A percentile compares a stretch with the other conserved stretches of the same genome.
These are phyloP conservation scores for Ciconia boyciana DNA, from an alignment of 2,113 vertebrate genomes.

Conservation along the genomic window DNA sequence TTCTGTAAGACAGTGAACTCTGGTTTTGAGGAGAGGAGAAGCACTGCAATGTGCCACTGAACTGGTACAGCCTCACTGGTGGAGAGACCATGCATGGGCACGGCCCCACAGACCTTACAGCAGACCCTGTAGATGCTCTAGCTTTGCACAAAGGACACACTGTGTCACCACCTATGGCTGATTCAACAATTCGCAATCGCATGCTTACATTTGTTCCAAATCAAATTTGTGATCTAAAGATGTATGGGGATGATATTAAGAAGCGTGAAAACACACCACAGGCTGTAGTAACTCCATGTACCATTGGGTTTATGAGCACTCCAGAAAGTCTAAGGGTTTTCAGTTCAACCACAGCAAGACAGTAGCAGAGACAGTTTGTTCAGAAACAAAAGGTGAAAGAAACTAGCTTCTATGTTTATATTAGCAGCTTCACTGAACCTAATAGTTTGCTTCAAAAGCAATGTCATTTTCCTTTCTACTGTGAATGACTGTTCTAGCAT, in stretches of 20 bases:
- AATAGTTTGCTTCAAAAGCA: background rate
- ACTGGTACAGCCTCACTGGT: background rate
- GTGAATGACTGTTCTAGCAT: background rate
- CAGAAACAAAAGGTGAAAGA: background rate
- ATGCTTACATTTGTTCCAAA: background rate
- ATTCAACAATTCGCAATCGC: background rate
- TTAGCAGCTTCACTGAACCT: background rate
- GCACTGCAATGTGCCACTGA: background rate
- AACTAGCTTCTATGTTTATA: background rate
- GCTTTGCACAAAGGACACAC: accelerated
- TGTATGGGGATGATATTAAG: accelerated
- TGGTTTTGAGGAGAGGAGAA: background rate
- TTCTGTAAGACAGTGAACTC: accelerated
- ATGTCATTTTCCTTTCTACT: background rate
- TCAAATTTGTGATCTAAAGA: background rate
- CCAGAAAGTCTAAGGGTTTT: background rate
- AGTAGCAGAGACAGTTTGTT: background rate
- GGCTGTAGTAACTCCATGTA: background rate
- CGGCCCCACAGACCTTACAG: accelerated
- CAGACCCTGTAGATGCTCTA: background rate
- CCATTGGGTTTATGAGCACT: background rate
- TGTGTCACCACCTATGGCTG: accelerated
- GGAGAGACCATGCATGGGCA: background rate
- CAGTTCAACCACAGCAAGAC: background rate
- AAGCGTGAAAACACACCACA: background rate